A percentile compares a stretch with the other conserved stretches of the same genome.
Evolutionary conservation across 2,113 vertebrate genomes (phyloP).

Genomic region (Salvelinus alpinus): DNA sequence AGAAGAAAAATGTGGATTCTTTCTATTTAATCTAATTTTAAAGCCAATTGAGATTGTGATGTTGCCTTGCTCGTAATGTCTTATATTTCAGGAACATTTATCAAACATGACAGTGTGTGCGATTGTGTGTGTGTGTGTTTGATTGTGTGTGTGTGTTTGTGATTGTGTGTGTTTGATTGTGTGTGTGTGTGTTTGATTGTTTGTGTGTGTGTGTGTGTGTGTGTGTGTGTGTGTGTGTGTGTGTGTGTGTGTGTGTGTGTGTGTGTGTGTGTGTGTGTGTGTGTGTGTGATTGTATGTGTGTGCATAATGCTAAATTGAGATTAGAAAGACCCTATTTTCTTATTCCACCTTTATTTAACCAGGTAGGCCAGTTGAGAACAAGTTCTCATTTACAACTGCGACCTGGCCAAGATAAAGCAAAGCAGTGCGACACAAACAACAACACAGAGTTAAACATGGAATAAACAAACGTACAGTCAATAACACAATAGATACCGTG

Average conservation of each 20-base stretch:
- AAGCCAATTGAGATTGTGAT: neutral
- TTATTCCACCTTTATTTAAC: too few relatives aligned
- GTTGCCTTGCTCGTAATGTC: neutral
- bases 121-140: neutral
- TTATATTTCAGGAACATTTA: neutral
- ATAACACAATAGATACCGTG: too few relatives aligned
- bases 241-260: neutral
- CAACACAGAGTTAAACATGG: too few relatives aligned
- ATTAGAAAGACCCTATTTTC: too few relatives aligned
- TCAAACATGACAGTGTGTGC: neutral
- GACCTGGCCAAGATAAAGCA: too few relatives aligned
- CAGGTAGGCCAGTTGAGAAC: too few relatives aligned
- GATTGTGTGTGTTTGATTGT: neutral
- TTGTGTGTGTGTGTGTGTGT: too few relatives aligned
- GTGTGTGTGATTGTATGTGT: neutral
- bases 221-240: too few relatives aligned
- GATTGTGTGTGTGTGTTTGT: neutral
- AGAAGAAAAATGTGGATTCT: neutral
- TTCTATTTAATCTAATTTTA: neutral
- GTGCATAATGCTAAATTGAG: neutral
- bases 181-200: too few relatives aligned
- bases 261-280: neutral
- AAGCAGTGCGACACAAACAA: too few relatives aligned
- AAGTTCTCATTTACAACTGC: too few relatives aligned
- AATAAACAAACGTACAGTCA: too few relatives aligned